A percentile compares a stretch with the other conserved stretches of the same genome.
Conservation (phyloP, 2,888 invertebrate species). For the Oligia fasciuncula region DNA sequence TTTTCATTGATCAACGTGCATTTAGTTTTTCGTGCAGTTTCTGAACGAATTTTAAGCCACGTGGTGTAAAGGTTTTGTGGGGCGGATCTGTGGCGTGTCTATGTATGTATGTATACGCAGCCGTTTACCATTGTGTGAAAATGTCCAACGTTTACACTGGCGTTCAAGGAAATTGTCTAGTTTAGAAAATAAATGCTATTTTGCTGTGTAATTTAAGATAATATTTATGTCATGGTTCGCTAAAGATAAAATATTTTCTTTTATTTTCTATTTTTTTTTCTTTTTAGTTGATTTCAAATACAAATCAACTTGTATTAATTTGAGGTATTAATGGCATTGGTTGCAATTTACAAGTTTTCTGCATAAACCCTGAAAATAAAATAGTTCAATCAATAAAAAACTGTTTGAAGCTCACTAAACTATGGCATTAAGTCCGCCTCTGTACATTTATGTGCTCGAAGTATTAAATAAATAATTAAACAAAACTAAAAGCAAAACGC, state of each 20-base stretch:
- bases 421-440: too few relatives aligned
- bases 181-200: not conserved
- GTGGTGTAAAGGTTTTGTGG: conserved; percentile 64
- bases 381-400: not conserved
- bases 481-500: conserved; percentile 10
- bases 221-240: not conserved
- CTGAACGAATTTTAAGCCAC: conserved; percentile 34
- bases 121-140: conserved; percentile 66
- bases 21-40: conserved; percentile 20
- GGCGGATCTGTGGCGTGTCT: conserved; percentile 62
- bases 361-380: not conserved
- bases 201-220: not conserved
- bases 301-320: too few relatives aligned
- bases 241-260: not conserved
- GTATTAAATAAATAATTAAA: too few relatives aligned
- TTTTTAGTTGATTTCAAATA: too few relatives aligned
- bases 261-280: too few relatives aligned
- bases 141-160: conserved; percentile 56
- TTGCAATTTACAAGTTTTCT: not conserved
- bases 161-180: conserved; percentile 28
- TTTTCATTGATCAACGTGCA: conserved; percentile 17
- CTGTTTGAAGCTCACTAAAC: not conserved
- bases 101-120: conserved; percentile 29
- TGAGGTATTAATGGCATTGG: too few relatives aligned
- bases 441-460: too few relatives aligned